A percentile compares a stretch with the other conserved stretches of the same genome.
phyloP scores from a whole-genome alignment of 1,140 invertebrate genomes.

The Habropoda laboriosa region DNA sequence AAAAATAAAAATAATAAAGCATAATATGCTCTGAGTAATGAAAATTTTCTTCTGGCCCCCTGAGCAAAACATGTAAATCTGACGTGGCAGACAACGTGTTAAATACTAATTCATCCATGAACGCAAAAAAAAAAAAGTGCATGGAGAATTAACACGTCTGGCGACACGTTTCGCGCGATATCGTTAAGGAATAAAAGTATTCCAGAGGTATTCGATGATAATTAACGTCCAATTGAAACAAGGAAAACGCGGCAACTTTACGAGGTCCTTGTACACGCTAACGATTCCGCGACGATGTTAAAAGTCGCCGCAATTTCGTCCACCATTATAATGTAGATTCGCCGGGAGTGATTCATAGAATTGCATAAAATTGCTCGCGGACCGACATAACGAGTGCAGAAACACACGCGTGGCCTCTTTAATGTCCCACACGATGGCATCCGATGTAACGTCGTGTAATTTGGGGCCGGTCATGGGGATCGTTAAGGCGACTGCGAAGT shows the following conservation, averaged over 20 bases:
- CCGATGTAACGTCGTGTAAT: slow-evolving; percentile 42
- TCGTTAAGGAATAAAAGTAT: background rate
- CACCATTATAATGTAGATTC: slow-evolving; percentile 28
- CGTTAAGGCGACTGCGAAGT: slow-evolving; percentile 64
- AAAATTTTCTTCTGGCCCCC: no score
- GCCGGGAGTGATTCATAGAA: background rate
- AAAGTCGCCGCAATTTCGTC: background rate
- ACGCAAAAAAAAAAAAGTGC: no score
- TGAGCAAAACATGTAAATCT: no score
- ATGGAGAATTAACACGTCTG: background rate
- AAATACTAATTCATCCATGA: no score
- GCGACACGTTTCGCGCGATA: no score
- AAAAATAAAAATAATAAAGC: no score
- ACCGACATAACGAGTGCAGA: slow-evolving; percentile 30
- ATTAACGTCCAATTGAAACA: background rate
- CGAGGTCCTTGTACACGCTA: background rate
- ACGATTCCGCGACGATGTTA: background rate
- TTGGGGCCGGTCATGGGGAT: slow-evolving; percentile 44
- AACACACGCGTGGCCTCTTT: slow-evolving; percentile 44
- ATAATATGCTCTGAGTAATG: no score
- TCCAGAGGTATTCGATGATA: background rate
- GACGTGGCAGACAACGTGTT: no score
- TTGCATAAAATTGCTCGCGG: slow-evolving; percentile 18
- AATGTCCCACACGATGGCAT: slow-evolving; percentile 51
- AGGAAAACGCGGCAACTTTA: background rate